Evolutionary conservation across 1,140 invertebrate species (phyloP).

Genomic region (Harpegnathos saltator): DNA sequence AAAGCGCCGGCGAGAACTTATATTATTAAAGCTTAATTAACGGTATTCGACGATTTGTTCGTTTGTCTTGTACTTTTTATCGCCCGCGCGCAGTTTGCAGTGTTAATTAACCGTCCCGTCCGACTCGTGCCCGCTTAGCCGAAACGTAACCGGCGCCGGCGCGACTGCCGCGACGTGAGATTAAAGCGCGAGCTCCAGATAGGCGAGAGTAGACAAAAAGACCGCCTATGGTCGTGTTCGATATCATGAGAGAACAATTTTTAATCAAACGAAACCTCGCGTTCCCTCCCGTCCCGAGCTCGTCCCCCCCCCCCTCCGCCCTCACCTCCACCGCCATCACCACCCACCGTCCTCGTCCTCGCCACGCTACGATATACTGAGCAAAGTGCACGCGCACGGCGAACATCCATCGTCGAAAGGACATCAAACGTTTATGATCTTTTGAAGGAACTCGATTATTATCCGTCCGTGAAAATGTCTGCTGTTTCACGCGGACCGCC

Average conservation of each 20-base stretch:
- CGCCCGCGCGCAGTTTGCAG: not conserved
- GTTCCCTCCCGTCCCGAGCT: too few species aligned
- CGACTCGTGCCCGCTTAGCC: not conserved
- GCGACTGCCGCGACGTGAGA: not conserved
- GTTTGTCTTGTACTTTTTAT: not conserved
- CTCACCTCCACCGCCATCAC: too few species aligned
- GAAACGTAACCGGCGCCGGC: slow-evolving; percentile 2
- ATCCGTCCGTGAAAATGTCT: slow-evolving; percentile 55
- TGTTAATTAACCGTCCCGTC: not conserved
- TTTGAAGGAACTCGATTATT: slow-evolving; percentile 58
- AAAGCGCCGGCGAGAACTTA: too few species aligned
- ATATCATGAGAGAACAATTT: slow-evolving; percentile 42
- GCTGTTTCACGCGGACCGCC: slow-evolving; percentile 27
- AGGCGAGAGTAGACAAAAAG: slow-evolving; percentile 16
- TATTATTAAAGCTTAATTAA: not conserved
- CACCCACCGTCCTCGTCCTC: too few species aligned
- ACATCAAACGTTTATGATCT: slow-evolving; percentile 55
- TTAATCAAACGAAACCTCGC: slow-evolving; percentile 56
- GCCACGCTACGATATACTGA: not conserved
- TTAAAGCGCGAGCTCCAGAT: slow-evolving; percentile 8
- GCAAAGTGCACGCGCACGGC: slow-evolving; percentile 34
- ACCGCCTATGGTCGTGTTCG: not conserved
- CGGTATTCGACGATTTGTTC: not conserved
- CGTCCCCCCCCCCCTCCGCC: too few species aligned
- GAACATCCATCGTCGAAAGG: slow-evolving; percentile 49